Percentiles rank a stretch among this genome's conserved stretches.
phyloP scores from a whole-genome alignment of 1,140 invertebrate genomes.

The Aphis gossypii region DNA sequence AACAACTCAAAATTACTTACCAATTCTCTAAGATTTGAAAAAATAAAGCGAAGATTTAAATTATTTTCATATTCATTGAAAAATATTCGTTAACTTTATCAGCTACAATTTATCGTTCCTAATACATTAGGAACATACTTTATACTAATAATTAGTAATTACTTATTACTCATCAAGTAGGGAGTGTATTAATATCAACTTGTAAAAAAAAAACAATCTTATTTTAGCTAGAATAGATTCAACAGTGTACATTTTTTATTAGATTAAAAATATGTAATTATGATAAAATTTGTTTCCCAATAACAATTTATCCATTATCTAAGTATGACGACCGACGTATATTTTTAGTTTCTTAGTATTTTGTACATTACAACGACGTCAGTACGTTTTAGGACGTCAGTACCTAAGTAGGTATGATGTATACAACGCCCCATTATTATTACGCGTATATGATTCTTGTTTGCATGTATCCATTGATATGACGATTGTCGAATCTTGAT shows the following conservation, averaged over 20 bases:
- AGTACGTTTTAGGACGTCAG: no score
- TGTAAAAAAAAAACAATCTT: not conserved
- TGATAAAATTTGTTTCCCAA: not conserved
- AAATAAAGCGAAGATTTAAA: no score
- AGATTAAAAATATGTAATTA: not conserved
- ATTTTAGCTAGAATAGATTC: not conserved
- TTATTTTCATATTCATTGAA: no score
- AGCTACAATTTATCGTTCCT: no score
- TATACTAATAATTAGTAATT: no score
- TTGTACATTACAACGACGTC: not conserved
- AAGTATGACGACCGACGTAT: not conserved
- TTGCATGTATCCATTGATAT: not conserved
- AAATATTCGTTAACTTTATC: no score
- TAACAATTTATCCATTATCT: not conserved
- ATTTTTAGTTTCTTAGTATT: conserved; percentile 12
- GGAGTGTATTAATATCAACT: not conserved
- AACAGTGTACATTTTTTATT: not conserved
- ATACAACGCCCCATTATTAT: not conserved
- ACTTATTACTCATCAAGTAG: no score
- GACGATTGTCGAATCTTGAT: not conserved
- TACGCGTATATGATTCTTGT: not conserved
- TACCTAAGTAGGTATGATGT: not conserved
- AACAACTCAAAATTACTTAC: no score
- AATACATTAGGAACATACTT: no score
- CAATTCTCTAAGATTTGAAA: no score